Evolutionary conservation across 1,140 invertebrate genomes (phyloP), one percentile per base, ranked within the genome.

Genomic region (Stratiolaelaps scimitus): DNA sequence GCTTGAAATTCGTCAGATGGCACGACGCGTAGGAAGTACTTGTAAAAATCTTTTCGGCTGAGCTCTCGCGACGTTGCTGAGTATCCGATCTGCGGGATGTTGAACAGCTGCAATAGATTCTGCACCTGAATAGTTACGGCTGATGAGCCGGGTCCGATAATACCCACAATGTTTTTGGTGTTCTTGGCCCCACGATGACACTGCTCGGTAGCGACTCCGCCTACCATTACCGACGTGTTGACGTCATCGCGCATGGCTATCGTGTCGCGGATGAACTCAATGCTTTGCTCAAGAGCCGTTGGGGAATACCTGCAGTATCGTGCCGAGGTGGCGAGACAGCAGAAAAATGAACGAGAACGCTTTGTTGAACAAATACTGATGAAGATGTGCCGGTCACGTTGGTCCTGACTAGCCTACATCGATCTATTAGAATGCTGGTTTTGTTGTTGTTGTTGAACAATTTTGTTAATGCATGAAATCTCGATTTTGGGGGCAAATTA

Each of bases 1-100:
- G 87, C 86, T 76, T 90, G 87, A 75, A 85, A 85, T 68, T 81
- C 82, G 77, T 90, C 88, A 0, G 85, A 85, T 15, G 88, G 86
- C 6, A 89, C 87, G 2, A 89, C 86, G 19, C 88, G 78, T 67
- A 88, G 75, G 77, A 88, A 90, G 70, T 85, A 87, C 65, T 83
- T 82, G 76, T 84, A 89, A 69, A 85, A 78, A 68, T 80, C 81
- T 74, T 88, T 88, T 73, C 87, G 83, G 67, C 84, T 87, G 43
- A 90, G 77, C 74, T 87, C 85, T 69, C 79, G 81, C 40, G 83
- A 84, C 7, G 87, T 90, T 4, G 86, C 84, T 1, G 85, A 87
- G 75, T 88, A 89, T 17, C 85, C 86, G 71, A 89, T 86, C 75
- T 88, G 85, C 0, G 86, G 85, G 68, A 88, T 87, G 70, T 84